Evolutionary conservation across 2,797 vertebrate species (phyloP).

Genomic region (Apogon talboti): DNA sequence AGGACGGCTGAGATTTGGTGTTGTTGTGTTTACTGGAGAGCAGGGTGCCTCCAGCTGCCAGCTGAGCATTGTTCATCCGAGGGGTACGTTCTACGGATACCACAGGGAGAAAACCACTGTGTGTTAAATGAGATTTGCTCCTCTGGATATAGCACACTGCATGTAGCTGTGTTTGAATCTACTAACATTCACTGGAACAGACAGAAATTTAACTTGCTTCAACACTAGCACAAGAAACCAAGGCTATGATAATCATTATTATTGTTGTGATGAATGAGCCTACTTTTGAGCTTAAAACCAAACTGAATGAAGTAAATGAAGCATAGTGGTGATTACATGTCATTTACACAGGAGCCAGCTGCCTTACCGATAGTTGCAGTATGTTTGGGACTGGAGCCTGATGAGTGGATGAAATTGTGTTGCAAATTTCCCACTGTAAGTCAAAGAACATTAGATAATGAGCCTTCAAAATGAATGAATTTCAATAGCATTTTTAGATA

Average conservation of each 20-base stretch:
- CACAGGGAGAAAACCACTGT: slow-evolving; percentile 61
- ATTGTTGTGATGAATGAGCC: slow-evolving; percentile 64
- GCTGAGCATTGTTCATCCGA: slow-evolving; percentile 87
- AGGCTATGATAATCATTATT: slow-evolving; percentile 61
- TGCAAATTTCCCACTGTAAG: slow-evolving; percentile 90
- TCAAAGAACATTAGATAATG: slow-evolving; percentile 73
- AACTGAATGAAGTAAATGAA: slow-evolving; percentile 65
- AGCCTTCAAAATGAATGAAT: slow-evolving; percentile 57
- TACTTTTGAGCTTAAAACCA: slow-evolving; percentile 56
- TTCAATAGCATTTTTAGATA: slow-evolving; percentile 28
- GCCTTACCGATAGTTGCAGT: slow-evolving; percentile 86
- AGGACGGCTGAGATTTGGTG: slow-evolving; percentile 87
- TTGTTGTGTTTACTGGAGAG: slow-evolving; percentile 91
- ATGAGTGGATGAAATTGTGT: slow-evolving; percentile 91
- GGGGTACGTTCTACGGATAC: slow-evolving; percentile 81
- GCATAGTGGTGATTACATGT: slow-evolving; percentile 57
- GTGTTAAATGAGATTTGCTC: slow-evolving; percentile 78
- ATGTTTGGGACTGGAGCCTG: slow-evolving; percentile 90
- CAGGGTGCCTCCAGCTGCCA: slow-evolving; percentile 86
- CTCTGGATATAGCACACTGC: slow-evolving; percentile 53
- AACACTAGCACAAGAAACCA: slow-evolving; percentile 44
- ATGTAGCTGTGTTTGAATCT: slow-evolving; percentile 50
- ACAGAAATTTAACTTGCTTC: slow-evolving; percentile 50
- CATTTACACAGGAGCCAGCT: slow-evolving; percentile 62
- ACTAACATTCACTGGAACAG: slow-evolving; percentile 49